Conservation (phyloP, 1,140 invertebrate genomes). For the Phenacoccus solenopsis region DNA sequence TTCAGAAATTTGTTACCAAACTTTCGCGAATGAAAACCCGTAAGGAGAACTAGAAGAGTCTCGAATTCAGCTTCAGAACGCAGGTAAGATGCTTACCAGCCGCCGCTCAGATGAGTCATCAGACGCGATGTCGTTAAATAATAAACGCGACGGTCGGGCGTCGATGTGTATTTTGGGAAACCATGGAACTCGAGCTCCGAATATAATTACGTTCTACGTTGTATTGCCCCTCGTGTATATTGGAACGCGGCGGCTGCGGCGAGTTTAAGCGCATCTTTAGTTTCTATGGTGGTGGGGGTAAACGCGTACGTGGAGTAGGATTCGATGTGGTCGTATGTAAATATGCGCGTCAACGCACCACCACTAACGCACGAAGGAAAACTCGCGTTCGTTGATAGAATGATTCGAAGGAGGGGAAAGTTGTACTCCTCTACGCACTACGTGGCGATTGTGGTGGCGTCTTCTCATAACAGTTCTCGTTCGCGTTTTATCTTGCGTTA, state of each 20-base stretch:
- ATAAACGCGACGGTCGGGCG: no score
- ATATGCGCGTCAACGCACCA: background rate
- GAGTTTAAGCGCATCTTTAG: background rate
- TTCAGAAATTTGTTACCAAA: no score
- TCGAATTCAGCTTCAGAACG: no score
- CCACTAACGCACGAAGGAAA: background rate
- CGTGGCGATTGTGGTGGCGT: constrained; percentile 11
- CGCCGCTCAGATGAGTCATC: no score
- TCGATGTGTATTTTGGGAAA: background rate
- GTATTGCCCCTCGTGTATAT: background rate
- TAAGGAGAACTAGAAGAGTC: no score
- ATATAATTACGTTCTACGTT: background rate
- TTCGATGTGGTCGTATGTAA: background rate
- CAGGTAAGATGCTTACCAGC: no score
- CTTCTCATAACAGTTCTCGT: constrained; percentile 5
- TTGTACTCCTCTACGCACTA: constrained; percentile 19
- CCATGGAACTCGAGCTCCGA: background rate
- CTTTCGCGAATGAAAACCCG: no score
- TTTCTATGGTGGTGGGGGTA: background rate
- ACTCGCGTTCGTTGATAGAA: background rate
- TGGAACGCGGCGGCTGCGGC: background rate
- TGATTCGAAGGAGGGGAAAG: background rate
- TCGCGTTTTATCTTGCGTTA: background rate
- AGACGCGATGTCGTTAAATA: no score
- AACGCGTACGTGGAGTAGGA: background rate